Evolutionary conservation across 1,140 invertebrate species (phyloP), one percentile per base, ranked within the genome.

Genomic region (Drosophila varians): DNA sequence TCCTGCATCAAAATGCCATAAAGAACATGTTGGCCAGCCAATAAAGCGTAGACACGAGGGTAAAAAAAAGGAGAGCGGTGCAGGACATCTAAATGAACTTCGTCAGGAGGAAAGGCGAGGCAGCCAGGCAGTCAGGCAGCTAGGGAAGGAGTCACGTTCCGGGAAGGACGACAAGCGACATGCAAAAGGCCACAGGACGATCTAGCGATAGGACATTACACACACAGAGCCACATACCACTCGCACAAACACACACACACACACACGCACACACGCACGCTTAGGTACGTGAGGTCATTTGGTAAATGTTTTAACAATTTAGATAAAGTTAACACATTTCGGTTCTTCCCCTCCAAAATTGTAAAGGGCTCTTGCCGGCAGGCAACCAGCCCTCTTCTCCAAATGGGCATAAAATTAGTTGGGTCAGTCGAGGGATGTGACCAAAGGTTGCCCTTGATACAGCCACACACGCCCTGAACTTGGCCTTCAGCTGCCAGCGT

Each of bases 271-370:
- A 60, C 42, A 56, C 19, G 69, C 54, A 36, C 57, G 58, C 69
- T 71, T 64, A 34, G 61, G 66, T 78, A 89, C 86, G 86, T 89
- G 86, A 89, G 86, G 86, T 89, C 80, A 86, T 89, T 89, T 78
- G 62, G 86, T 77, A 86, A 89, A 89, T 89, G 80, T 74, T 79
- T 89, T 89, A 89, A 89, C 86, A 89, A 89, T 89, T 89, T 86
- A 89, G 86, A 89, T 89, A 86, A 89, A 86, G 77, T 89, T 89
- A 89, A 89, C 86, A 89, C 86, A 89, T 89, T 89, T 86, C 70
- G 64, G 61, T 73, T 73, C 61, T 47, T 58, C 16, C 31, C 28
- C 34, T 40, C 34, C 18, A 76, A 74, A 38, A 76, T 73, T 86
- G 75, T 79, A 66, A 76, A 84, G 62, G 60, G 36, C 70, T 43